phyloP scores from a whole-genome alignment of 1,140 invertebrate species.

The Eurosta solidaginis region DNA sequence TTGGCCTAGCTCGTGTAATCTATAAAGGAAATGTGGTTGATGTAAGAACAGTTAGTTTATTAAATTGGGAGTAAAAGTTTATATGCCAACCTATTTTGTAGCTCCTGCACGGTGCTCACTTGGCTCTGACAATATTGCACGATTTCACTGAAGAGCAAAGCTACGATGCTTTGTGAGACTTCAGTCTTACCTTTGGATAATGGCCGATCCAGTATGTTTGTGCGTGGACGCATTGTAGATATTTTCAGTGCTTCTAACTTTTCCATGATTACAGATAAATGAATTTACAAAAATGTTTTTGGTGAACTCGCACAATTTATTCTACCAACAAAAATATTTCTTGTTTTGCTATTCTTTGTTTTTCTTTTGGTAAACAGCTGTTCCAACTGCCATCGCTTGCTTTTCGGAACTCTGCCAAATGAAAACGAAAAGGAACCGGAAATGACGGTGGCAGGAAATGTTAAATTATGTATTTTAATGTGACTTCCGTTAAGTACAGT shows the following conservation, averaged over 20 bases:
- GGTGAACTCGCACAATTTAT: no score
- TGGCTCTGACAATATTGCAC: conserved; percentile 98
- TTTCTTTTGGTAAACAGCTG: not conserved
- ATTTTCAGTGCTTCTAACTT: conserved; percentile 57
- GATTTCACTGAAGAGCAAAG: conserved; percentile 95
- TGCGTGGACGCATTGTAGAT: conserved; percentile 65
- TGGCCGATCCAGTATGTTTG: conserved; percentile 89
- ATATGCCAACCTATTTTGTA: conserved; percentile 67
- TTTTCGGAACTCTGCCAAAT: no score
- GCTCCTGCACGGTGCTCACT: conserved; percentile 91
- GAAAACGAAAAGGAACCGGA: no score
- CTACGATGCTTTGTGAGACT: conserved; percentile 91
- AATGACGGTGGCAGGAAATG: no score
- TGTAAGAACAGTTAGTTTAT: no score
- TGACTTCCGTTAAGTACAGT: no score
- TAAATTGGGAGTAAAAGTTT: no score
- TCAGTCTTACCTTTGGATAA: conserved; percentile 90
- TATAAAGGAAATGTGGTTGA: conserved; percentile 62
- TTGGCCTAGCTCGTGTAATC: conserved; percentile 89
- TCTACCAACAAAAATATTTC: not conserved
- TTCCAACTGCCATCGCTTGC: not conserved
- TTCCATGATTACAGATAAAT: conserved; percentile 40
- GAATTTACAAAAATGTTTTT: no score
- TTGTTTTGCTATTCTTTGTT: not conserved
- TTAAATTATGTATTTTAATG: no score